Evolutionary conservation across 2,797 vertebrate genomes (phyloP).

Genomic region (Coranthus polyacanthus): DNA sequence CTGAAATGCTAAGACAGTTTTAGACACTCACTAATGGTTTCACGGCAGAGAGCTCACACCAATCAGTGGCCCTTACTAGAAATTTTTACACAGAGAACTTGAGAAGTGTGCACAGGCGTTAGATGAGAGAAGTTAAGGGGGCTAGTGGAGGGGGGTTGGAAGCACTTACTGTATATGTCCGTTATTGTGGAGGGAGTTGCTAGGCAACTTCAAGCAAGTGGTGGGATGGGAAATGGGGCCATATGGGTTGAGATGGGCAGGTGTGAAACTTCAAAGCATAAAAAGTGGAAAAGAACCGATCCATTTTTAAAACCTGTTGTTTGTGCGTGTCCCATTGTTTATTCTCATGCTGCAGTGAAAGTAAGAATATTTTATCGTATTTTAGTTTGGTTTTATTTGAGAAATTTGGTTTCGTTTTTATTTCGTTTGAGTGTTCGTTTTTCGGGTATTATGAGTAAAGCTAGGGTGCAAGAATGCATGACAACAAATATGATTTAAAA

Average conservation of each 20-base stretch:
- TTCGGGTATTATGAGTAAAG: too few relatives aligned
- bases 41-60: constrained; percentile 6
- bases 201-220: constrained; percentile 53
- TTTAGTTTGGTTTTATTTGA: too few relatives aligned
- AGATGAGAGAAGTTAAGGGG: constrained; percentile 8
- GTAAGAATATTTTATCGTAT: too few relatives aligned
- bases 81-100: neutral
- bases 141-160: constrained; percentile 13
- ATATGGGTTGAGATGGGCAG: constrained; percentile 34
- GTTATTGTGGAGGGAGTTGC: constrained; percentile 51
- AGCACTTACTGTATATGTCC: constrained; percentile 13
- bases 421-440: too few relatives aligned
- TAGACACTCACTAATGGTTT: constrained; percentile 18
- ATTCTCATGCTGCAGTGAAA: neutral
- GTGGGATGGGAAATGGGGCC: constrained; percentile 37
- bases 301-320: neutral
- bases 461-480: too few relatives aligned
- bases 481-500: too few relatives aligned
- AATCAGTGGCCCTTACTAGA: too few relatives aligned
- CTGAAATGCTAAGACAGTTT: constrained; percentile 18
- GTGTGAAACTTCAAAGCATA: constrained; percentile 27
- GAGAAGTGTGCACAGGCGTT: constrained; percentile 6
- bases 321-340: neutral
- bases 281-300: constrained; percentile 3
- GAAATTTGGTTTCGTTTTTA: too few relatives aligned